Conservation (phyloP, 2,113 vertebrate species). For the Procavia capensis region DNA sequence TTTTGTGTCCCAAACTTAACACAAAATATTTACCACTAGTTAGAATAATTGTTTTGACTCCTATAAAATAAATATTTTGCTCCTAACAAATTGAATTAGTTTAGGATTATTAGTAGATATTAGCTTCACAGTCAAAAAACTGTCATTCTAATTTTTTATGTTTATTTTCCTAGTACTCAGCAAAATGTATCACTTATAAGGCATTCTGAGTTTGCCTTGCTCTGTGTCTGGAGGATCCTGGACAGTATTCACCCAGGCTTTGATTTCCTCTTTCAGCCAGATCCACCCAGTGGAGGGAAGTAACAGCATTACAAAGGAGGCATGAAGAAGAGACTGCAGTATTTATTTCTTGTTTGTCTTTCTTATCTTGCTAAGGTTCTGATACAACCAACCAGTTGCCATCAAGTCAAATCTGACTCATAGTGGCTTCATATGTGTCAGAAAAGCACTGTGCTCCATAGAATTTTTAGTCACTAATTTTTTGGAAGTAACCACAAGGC, state of each 20-base stretch:
- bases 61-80: neutral
- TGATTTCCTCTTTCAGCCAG: neutral
- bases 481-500: neutral
- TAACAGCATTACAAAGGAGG: neutral
- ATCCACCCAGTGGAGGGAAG: neutral
- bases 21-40: neutral
- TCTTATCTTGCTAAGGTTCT: neutral
- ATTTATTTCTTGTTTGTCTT: neutral
- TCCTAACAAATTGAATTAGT: neutral
- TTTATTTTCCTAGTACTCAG: neutral
- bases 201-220: neutral
- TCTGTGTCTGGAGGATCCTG: neutral
- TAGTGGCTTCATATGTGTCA: neutral
- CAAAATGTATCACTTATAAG: neutral
- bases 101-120: neutral
- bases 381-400: neutral
- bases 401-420: neutral
- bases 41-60: neutral
- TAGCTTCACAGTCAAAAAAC: neutral
- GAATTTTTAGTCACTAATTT: neutral
- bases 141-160: neutral
- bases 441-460: neutral
- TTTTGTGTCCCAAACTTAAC: neutral
- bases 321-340: neutral
- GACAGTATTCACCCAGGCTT: neutral